Conservation (phyloP, 2,888 invertebrate genomes). For the Catonia carolina region DNA sequence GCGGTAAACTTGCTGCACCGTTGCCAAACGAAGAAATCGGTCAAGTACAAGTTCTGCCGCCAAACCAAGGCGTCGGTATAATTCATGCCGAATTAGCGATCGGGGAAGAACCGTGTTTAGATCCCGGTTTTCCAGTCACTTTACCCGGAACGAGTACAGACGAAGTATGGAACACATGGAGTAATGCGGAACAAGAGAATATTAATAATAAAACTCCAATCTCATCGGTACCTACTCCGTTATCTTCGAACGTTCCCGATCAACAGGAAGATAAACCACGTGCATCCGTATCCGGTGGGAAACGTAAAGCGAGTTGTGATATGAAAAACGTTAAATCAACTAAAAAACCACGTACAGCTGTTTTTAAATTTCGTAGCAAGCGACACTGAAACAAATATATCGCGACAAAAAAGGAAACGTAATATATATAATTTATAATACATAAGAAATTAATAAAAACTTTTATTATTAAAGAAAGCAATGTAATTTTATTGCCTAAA, state of each 20-base stretch:
- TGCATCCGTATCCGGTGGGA: slow-evolving; percentile 8
- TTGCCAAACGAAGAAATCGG: slow-evolving; percentile 55
- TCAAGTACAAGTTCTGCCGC: slow-evolving; percentile 46
- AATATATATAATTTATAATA: too few species aligned
- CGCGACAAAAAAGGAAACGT: too few species aligned
- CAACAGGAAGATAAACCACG: slow-evolving; percentile 11
- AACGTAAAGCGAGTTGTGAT: slow-evolving; percentile 14
- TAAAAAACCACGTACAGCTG: slow-evolving; percentile 17
- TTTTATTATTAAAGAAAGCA: too few species aligned
- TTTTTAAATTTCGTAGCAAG: slow-evolving; percentile 21
- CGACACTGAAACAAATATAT: slow-evolving; percentile 18
- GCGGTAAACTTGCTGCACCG: slow-evolving; percentile 53
- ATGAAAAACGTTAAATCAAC: not conserved
- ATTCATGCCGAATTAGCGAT: slow-evolving; percentile 13
- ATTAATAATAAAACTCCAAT: too few species aligned
- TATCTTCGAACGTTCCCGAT: too few species aligned
- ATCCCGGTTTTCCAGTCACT: slow-evolving; percentile 4
- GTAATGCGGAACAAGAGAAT: too few species aligned
- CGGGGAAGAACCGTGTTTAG: slow-evolving; percentile 1
- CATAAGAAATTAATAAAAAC: too few species aligned
- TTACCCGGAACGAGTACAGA: slow-evolving; percentile 4
- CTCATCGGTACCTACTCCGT: too few species aligned
- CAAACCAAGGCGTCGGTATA: slow-evolving; percentile 45
- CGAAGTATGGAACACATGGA: not conserved
- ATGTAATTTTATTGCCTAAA: too few species aligned